Evolutionary conservation across 2,888 invertebrate genomes (phyloP).

Genomic region (Brachyptera putata): DNA sequence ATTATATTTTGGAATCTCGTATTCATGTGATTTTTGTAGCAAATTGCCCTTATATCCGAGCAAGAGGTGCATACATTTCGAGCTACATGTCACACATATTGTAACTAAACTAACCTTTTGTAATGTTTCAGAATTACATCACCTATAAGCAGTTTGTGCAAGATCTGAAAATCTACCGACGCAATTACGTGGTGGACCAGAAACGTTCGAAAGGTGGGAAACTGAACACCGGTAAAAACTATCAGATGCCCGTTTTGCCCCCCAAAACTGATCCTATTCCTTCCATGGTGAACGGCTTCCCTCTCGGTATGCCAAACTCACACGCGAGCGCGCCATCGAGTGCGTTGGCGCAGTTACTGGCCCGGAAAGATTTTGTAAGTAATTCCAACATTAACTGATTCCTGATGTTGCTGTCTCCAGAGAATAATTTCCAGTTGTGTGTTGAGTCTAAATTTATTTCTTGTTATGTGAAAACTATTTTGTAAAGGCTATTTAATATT

Average conservation of each 20-base stretch:
- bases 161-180: conserved; percentile 60
- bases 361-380: conserved; percentile 10
- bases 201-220: conserved; percentile 39
- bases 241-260: not conserved
- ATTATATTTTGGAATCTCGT: no score
- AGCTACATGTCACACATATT: no score
- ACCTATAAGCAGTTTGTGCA: conserved; percentile 65
- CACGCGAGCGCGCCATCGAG: conserved; percentile 31
- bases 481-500: not conserved
- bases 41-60: no score
- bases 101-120: no score
- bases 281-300: conserved; percentile 42
- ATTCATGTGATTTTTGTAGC: no score
- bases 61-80: no score
- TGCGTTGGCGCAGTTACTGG: conserved; percentile 19
- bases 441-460: no score
- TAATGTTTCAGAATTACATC: conserved; percentile 54
- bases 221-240: not conserved
- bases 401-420: no score
- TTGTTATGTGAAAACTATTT: no score
- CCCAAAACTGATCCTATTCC: conserved; percentile 43
- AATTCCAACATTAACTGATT: not conserved
- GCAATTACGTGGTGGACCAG: conserved; percentile 47
- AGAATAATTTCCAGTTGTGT: conserved; percentile 7
- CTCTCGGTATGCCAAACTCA: not conserved